Evolutionary conservation across 1,140 invertebrate genomes (phyloP).

Genomic region (Pseudomyrmex gracilis): DNA sequence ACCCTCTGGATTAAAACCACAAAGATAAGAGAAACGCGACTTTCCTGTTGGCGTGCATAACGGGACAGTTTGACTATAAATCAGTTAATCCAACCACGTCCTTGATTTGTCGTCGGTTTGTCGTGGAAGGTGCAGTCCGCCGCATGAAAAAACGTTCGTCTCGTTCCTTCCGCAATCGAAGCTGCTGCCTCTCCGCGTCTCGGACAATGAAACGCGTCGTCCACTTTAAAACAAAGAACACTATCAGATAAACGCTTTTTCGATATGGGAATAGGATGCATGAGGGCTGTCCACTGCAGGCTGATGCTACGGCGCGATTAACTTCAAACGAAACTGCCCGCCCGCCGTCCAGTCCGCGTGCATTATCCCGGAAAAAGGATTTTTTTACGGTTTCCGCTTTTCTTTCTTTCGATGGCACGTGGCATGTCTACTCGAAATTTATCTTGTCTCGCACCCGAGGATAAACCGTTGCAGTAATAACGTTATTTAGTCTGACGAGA

Average conservation of each 20-base stretch:
- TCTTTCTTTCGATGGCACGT: conserved; percentile 6
- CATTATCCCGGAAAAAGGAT: conserved; percentile 69
- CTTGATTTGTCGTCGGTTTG: conserved; percentile 57
- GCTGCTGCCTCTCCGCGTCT: conserved; percentile 71
- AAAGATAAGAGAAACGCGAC: conserved; percentile 24
- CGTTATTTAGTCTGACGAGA: background rate
- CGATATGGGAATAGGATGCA: conserved; percentile 80
- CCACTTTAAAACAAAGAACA: conserved; percentile 83
- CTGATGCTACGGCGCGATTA: conserved; percentile 83
- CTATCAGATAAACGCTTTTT: conserved; percentile 83
- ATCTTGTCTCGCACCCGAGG: background rate
- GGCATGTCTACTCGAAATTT: background rate
- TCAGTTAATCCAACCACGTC: conserved; percentile 62
- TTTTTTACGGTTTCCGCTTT: conserved; percentile 53
- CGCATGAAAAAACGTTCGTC: conserved; percentile 50
- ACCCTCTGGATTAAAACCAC: conserved; percentile 10
- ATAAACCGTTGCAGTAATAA: background rate
- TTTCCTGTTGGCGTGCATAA: conserved; percentile 4
- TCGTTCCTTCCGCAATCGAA: conserved; percentile 19
- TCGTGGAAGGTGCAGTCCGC: conserved; percentile 1
- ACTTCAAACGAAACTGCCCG: conserved; percentile 79
- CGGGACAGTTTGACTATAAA: conserved; percentile 50
- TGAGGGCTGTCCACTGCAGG: conserved; percentile 85
- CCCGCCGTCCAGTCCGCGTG: conserved; percentile 75
- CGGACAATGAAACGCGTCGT: conserved; percentile 78